Evolutionary conservation across 2,797 vertebrate genomes (phyloP).

Genomic region (Megalops cyprinoides): DNA sequence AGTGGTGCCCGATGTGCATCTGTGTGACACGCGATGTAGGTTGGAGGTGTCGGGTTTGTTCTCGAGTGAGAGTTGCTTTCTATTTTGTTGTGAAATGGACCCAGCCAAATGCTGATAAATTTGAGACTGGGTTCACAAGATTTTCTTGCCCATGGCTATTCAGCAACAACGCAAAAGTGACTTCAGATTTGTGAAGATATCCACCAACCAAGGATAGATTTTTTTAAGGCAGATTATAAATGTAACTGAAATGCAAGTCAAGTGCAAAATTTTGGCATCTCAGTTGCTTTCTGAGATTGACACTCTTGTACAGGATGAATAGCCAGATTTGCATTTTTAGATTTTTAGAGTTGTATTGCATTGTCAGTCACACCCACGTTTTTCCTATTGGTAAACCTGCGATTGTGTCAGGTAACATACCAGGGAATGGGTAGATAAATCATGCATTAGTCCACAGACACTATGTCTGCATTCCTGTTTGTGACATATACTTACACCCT

Average conservation of each 20-base stretch:
- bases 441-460: background rate
- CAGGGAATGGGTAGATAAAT: conserved; percentile 55
- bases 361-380: conserved; percentile 62
- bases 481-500: conserved; percentile 41
- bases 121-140: background rate
- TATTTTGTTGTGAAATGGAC: background rate
- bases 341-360: conserved; percentile 49
- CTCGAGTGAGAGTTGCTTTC: background rate
- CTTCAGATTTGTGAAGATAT: background rate
- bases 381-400: conserved; percentile 45
- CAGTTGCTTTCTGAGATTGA: conserved; percentile 10
- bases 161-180: conserved; percentile 1
- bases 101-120: background rate
- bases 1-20: background rate
- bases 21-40: background rate
- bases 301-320: background rate
- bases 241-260: conserved; percentile 15
- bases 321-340: conserved; percentile 17
- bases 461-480: conserved; percentile 37
- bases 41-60: background rate
- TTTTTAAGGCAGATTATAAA: background rate
- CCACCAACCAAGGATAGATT: background rate
- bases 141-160: background rate
- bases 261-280: background rate
- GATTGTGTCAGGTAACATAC: conserved; percentile 36